These are phyloP conservation scores for Triplophysa rosa DNA, from an alignment of 2,113 vertebrate species.

Conservation along the genomic window DNA sequence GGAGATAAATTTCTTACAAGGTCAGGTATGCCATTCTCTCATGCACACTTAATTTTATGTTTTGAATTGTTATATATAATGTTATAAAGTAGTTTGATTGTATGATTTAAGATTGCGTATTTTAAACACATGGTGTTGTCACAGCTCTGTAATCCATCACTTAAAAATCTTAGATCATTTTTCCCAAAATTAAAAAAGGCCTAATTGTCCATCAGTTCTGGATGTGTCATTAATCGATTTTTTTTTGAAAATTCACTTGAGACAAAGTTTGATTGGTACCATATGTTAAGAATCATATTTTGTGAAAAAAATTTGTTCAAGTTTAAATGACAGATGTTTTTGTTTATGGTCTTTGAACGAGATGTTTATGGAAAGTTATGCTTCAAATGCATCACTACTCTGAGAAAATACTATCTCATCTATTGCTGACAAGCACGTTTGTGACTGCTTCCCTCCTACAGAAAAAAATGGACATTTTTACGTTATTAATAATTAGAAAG, in stretches of 20 bases:
- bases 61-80: conserved; percentile 48
- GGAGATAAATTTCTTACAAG: conserved; percentile 5
- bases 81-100: conserved; percentile 8
- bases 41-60: neutral
- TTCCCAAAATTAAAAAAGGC: conserved; percentile 10
- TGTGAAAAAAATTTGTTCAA: neutral
- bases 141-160: conserved; percentile 41
- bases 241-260: neutral
- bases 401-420: neutral
- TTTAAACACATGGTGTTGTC: conserved; percentile 27
- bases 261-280: neutral
- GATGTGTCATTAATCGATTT: conserved; percentile 31
- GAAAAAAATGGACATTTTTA: neutral
- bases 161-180: conserved; percentile 13
- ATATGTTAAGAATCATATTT: neutral
- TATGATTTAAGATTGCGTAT: conserved; percentile 37
- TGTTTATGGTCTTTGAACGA: neutral
- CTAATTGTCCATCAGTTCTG: conserved; percentile 20
- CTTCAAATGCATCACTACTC: neutral
- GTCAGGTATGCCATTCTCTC: neutral
- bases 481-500: neutral
- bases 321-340: conserved; percentile 1
- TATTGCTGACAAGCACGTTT: neutral
- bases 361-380: neutral
- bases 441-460: neutral